Base-by-base conservation (phyloP, 2,888 invertebrate genomes). In the Gnatocerus cornutus region DNA sequence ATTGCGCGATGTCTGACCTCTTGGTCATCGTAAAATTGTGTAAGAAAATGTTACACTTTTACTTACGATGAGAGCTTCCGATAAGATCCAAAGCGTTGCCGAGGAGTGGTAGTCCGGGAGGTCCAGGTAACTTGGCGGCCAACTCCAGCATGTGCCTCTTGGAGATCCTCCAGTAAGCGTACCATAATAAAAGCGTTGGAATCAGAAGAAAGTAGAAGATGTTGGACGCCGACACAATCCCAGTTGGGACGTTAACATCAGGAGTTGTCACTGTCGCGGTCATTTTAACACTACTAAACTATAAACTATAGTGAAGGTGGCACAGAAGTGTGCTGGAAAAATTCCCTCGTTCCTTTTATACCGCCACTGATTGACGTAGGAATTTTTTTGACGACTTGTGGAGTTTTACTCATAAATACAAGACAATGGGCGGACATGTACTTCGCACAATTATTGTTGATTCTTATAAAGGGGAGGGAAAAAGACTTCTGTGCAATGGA, bases 51-150 rank as follows among this genome's bases (percentile, higher is more conserved):
- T 21, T 3, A 21, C 21, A 21, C 4, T 21, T 21, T 21, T 21
- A 83, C 87, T 85, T 86, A 94, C 94, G 89, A 81, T 90, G 88
- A 53, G 93, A 90, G 55, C 90, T 89, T 77, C 94, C 94, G 1
- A 91, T 84, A 66, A 94, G 90, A 72, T 93, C 92, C 39, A 92
- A 84, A 0, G 93, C 91, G 78, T 92, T 93, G 75, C 95, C 95
- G 45, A 95, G 78, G 0, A 95, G 69, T 0, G 95, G 94, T 30
- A 88, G 84, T 37, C 93, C 93, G 1, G 85, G 79, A 0, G 94
- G 94, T 74, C 95, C 95, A 0, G 91, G 90, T 45, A 95, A 81
- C 77, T 91, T 91, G 0, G 88, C 90, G 0, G 92, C 93, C 59
- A 94, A 85, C 79, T 92, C 91, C 71, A 91, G 86, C 81, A 94